Percentiles rank a stretch among this genome's conserved stretches.
Conservation (phyloP, 53 echinoderm and acorn worm species). For the Holothuria leucospilota region DNA sequence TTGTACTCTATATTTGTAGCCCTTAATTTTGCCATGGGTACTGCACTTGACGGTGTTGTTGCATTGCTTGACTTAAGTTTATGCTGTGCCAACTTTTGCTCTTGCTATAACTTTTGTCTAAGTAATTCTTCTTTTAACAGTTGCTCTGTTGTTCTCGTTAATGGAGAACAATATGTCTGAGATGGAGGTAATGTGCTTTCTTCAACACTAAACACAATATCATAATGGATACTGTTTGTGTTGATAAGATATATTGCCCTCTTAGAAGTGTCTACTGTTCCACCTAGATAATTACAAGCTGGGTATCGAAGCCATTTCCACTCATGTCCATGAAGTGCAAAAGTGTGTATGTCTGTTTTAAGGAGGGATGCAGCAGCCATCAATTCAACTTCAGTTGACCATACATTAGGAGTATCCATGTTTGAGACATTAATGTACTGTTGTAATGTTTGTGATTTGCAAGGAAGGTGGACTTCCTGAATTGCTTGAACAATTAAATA, state of each 20-base stretch:
- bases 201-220: background rate
- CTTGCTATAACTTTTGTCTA: background rate
- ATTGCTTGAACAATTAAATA: background rate
- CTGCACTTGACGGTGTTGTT: no score
- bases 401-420: background rate
- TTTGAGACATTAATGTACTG: background rate
- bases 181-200: no score
- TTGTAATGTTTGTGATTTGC: background rate
- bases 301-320: slow-evolving; percentile 13
- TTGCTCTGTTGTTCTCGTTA: background rate
- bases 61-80: background rate
- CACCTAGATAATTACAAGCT: background rate
- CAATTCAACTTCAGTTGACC: background rate
- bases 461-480: background rate
- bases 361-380: background rate
- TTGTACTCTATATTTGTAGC: no score
- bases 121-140: background rate
- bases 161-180: background rate
- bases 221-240: background rate
- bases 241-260: background rate
- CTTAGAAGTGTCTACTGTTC: background rate
- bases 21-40: no score
- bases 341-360: background rate
- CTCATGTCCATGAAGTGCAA: background rate
- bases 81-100: background rate